Conservation (phyloP, 1,140 invertebrate genomes). For the Eriocheir sinensis region DNA sequence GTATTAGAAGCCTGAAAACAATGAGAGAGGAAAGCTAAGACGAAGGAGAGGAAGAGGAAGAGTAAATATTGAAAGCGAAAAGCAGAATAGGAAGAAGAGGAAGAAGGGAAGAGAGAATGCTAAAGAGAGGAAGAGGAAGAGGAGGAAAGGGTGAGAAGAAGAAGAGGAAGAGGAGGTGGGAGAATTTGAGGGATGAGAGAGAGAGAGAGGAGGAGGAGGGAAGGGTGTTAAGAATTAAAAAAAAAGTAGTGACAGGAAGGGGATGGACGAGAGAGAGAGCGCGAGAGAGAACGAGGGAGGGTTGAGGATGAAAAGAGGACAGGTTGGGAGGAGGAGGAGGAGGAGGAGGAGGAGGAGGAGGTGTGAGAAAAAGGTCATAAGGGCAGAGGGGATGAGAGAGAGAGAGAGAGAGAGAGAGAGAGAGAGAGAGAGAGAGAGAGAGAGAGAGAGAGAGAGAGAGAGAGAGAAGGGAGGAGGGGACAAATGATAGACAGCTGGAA, state of each 20-base stretch:
- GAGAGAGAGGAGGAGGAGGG: neutral
- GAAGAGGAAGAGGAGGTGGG: neutral
- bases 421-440: neutral
- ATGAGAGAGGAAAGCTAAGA: neutral
- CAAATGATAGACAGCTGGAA: neutral
- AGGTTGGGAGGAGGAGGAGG: neutral
- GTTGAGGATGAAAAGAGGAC: no score
- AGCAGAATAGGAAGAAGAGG: neutral
- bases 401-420: neutral
- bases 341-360: neutral
- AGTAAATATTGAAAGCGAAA: neutral
- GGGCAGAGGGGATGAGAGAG: no score
- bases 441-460: neutral
- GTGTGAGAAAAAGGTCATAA: neutral
- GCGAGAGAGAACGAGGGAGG: no score
- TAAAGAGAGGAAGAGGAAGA: neutral
- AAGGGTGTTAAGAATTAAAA: no score
- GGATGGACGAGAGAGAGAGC: neutral
- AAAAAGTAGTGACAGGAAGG: neutral
- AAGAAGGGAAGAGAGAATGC: neutral
- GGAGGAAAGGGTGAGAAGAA: no score
- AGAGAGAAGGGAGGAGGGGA: neutral
- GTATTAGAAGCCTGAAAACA: neutral
- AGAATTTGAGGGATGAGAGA: neutral
- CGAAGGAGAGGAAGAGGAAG: neutral